Evolutionary conservation across 2,113 vertebrate genomes (phyloP), one percentile per base, ranked within the genome.

Genomic region (Notothenia coriiceps): DNA sequence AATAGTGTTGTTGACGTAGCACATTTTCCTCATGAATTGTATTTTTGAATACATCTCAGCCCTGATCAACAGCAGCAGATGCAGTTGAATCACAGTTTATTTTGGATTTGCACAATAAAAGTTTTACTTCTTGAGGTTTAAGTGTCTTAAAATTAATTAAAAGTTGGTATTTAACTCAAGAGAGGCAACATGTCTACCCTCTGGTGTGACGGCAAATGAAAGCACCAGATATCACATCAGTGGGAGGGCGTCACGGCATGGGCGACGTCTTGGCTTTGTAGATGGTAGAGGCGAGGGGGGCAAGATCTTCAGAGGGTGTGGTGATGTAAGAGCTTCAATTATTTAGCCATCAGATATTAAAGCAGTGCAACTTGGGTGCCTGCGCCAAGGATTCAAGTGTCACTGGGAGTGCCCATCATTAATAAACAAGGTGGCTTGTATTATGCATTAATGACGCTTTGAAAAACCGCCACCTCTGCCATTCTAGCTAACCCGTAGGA

Each of bases 331-430:
- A 71, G 2, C 73, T 81, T 94, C 71, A 91, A 93, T 94, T 90
- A 93, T 95, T 94, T 84, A 94, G 88, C 83, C 60, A 12, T 75
- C 69, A 87, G 82, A 93, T 94, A 94, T 94, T 94, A 94, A 92
- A 93, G 86, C 71, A 29, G 56, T 40, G 77, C 69, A 14, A 88
- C 79, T 77, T 52, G 69, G 51, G 87, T 83, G 74, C 72, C 75
- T 1, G 35, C 43, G 44, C 72, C 69, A 73, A 79, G 78, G 80
- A 88, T 90, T 84, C 15, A 54, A 79, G 52, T 69, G 78, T 84
- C 75, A 57, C 61, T 69, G 86, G 80, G 85, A 90, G 88, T 71
- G 80, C 82, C 79, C 57, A 13, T 43, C 88, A 91, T 90, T 91
- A 91, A 93, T 92, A 92, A 93, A 92, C 89, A 93, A 93, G 89